Evolutionary conservation across 2,888 invertebrate genomes (phyloP).

Genomic region (Lasioglossum vierecki): DNA sequence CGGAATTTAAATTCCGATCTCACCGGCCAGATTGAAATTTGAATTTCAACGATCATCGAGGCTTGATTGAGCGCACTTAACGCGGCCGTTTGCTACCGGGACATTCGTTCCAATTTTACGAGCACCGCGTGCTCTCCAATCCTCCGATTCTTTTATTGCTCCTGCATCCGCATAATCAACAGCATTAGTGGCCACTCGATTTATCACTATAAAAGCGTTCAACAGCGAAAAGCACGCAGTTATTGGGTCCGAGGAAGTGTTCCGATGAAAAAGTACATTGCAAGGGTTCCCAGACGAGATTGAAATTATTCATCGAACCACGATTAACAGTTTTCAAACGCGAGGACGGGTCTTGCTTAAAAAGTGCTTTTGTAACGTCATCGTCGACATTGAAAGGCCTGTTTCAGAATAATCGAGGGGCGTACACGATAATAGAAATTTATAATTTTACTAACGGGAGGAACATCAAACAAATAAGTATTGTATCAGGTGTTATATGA

Average conservation of each 20-base stretch:
- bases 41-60: slow-evolving; percentile 10
- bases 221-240: background rate
- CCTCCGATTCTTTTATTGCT: background rate
- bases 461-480: too few relatives aligned
- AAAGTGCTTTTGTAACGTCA: background rate
- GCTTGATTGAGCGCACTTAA: slow-evolving; percentile 1
- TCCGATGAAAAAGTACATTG: background rate
- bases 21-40: slow-evolving; percentile 2
- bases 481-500: too few relatives aligned
- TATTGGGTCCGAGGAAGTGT: background rate
- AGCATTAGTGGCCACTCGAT: background rate
- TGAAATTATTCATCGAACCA: background rate
- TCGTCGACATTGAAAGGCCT: background rate
- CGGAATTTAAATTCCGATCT: slow-evolving; percentile 3
- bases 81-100: background rate
- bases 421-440: too few relatives aligned
- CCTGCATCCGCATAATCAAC: background rate
- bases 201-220: slow-evolving; percentile 17
- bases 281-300: background rate
- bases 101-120: background rate
- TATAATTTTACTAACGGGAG: too few relatives aligned
- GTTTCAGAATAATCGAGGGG: too few relatives aligned
- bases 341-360: background rate
- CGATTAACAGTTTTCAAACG: background rate
- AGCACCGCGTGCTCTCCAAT: background rate